These are phyloP conservation scores for Enteromius afrohamiltoni DNA, from an alignment of 2,797 vertebrate genomes.

Conservation along the genomic window DNA sequence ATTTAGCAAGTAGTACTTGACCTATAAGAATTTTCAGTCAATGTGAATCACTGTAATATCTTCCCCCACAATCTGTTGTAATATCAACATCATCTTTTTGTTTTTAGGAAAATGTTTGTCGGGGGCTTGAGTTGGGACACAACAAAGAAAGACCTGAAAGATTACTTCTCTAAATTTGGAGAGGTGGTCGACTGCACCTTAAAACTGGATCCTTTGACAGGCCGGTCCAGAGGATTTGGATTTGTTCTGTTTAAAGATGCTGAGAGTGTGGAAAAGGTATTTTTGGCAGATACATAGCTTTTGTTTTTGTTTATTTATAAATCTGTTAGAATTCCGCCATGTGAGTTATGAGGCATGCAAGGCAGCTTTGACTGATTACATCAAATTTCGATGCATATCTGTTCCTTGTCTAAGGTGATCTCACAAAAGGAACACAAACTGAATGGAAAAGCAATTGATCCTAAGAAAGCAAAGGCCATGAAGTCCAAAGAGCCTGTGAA, in stretches of 20 bases:
- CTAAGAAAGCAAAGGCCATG: slow-evolving; percentile 99
- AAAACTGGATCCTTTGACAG: slow-evolving; percentile 91
- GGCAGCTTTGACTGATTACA: background rate
- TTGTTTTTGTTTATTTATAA: background rate
- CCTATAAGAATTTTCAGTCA: background rate
- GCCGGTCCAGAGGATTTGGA: slow-evolving; percentile 88
- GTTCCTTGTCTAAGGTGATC: slow-evolving; percentile 82
- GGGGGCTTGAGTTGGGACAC: slow-evolving; percentile 94
- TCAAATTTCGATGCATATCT: background rate
- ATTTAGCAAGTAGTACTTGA: no score
- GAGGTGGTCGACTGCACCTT: slow-evolving; percentile 91
- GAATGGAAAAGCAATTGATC: slow-evolving; percentile 98
- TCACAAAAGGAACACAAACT: slow-evolving; percentile 97
- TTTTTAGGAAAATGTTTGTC: slow-evolving; percentile 89
- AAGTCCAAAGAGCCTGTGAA: slow-evolving; percentile 98
- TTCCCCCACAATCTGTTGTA: background rate
- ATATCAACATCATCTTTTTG: slow-evolving; percentile 41
- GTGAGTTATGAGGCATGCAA: background rate
- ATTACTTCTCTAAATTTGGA: slow-evolving; percentile 90
- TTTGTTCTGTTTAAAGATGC: slow-evolving; percentile 90
- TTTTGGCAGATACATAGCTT: background rate
- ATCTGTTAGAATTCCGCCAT: background rate
- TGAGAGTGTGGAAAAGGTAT: slow-evolving; percentile 90
- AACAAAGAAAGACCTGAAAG: slow-evolving; percentile 92
- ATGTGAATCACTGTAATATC: background rate